Conservation (phyloP, 64 coral and sea anemone species). For the Stylophora pistillata region DNA sequence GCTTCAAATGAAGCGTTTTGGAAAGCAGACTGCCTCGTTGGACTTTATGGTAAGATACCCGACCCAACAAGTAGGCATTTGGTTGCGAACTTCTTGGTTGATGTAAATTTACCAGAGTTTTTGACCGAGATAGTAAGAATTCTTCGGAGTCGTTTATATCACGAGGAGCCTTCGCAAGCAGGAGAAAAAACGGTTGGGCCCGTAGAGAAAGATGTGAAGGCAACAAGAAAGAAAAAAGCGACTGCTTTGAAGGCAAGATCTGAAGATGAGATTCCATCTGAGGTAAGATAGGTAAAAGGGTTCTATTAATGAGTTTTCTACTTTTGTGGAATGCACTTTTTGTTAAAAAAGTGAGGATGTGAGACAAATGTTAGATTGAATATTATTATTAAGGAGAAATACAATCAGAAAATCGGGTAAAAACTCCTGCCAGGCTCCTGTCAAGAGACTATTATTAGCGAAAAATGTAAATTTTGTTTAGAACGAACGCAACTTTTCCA, state of each 20-base stretch:
- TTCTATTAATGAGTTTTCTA: neutral
- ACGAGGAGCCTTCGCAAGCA: neutral
- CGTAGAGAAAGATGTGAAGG: neutral
- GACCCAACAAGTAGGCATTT: neutral
- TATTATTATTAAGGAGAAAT: too few relatives aligned
- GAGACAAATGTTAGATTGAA: neutral
- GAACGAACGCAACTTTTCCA: too few relatives aligned
- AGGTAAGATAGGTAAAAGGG: neutral
- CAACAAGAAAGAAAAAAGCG: neutral
- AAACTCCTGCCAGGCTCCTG: too few relatives aligned
- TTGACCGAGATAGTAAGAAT: slow-evolving; percentile 13
- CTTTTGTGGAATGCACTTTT: neutral
- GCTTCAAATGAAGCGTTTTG: slow-evolving; percentile 26
- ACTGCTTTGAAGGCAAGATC: neutral
- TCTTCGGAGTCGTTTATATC: neutral
- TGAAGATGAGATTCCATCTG: neutral
- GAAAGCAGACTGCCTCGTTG: slow-evolving; percentile 22
- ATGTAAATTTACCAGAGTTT: slow-evolving; percentile 18
- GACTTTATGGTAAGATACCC: slow-evolving; percentile 7
- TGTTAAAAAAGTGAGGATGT: too few relatives aligned
- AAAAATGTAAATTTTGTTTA: too few relatives aligned
- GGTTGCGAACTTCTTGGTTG: slow-evolving; percentile 26
- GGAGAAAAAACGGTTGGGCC: too few relatives aligned
- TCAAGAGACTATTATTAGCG: too few relatives aligned
- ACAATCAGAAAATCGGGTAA: too few relatives aligned